These are phyloP conservation scores for Cephus pulcher DNA, from an alignment of 2,888 invertebrate species.

Conservation along the genomic window DNA sequence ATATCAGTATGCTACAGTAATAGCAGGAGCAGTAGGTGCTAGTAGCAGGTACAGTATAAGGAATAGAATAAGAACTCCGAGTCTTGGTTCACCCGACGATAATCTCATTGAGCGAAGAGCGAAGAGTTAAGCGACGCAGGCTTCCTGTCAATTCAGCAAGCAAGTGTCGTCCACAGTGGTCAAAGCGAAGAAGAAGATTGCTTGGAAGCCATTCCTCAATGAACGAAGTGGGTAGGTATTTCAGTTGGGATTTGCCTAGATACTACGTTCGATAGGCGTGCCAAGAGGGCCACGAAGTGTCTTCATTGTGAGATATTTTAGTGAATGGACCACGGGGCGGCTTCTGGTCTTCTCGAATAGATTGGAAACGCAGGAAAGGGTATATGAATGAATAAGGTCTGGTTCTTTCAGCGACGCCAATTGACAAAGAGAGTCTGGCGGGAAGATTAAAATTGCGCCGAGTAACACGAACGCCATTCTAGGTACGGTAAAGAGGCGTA, in stretches of 20 bases:
- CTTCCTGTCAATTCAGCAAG: slow-evolving; percentile 60
- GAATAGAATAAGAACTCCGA: background rate
- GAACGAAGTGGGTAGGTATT: slow-evolving; percentile 36
- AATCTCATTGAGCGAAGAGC: slow-evolving; percentile 52
- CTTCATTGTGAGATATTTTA: slow-evolving; percentile 29
- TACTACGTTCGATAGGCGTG: slow-evolving; percentile 43
- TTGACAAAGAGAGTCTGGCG: background rate
- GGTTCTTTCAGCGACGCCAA: background rate
- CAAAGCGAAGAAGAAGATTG: slow-evolving; percentile 38
- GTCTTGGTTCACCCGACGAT: slow-evolving; percentile 35
- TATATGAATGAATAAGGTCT: slow-evolving; percentile 11
- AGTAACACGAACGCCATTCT: background rate
- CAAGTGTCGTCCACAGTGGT: slow-evolving; percentile 49
- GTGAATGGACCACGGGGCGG: slow-evolving; percentile 36
- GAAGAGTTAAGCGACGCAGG: slow-evolving; percentile 56
- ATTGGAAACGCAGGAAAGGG: slow-evolving; percentile 30
- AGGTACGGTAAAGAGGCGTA: background rate
- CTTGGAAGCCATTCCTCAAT: slow-evolving; percentile 45
- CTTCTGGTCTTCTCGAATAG: slow-evolving; percentile 35
- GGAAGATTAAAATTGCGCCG: background rate
- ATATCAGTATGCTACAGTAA: background rate
- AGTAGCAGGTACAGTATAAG: background rate
- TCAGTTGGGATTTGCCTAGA: slow-evolving; percentile 48
- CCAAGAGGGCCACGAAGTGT: slow-evolving; percentile 25
- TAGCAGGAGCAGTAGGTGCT: background rate